Evolutionary conservation across 2,113 vertebrate species (phyloP), one percentile per base, ranked within the genome.

Genomic region (Crypturellus undulatus): DNA sequence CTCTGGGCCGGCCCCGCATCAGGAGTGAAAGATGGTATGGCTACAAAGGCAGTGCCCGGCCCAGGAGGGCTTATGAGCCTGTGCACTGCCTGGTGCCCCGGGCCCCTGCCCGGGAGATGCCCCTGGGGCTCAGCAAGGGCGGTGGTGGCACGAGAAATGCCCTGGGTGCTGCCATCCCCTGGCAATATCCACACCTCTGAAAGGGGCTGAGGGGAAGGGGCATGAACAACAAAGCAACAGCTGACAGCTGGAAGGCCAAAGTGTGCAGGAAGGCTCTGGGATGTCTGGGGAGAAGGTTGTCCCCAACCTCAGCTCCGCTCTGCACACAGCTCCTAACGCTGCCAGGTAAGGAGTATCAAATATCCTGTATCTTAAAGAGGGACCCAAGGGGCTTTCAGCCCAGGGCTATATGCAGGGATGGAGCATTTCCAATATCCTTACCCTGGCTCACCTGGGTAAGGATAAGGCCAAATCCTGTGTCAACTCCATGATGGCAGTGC

Each of bases 81-180:
- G 24, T n/a, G 34, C 32, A 11, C 51, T 26, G 51, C 22, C 47
- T 4, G 1, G 64, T 69, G 21, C n/a, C 81, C 62, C 89, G 75
- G 58, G 24, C n/a, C 42, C 22, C 0, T 26, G 30, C 36, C 65
- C 65, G 38, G 40, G 36, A 78, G 12, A 14, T 62, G 40, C 22
- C 54, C 42, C 59, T 34, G 5, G 20, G 69, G 80, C 17, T 38
- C 25, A 77, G 6, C 34, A 69, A 65, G n/a, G n/a, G 52, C 14
- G 5, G 26, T 5, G 70, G 25, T 43, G 15, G 43, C 14, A n/a
- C 59, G 30, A 15, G 26, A 62, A 12, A 19, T 3, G 8, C 6
- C 70, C 79, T 30, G 0, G 21, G 24, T 38, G 47, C 1, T 1
- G 21, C 36, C 6, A 5, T 24, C 52, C 10, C 17, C 7, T 0